Evolutionary conservation across 1,140 invertebrate genomes (phyloP).

Genomic region (Apocrypta bakeri): DNA sequence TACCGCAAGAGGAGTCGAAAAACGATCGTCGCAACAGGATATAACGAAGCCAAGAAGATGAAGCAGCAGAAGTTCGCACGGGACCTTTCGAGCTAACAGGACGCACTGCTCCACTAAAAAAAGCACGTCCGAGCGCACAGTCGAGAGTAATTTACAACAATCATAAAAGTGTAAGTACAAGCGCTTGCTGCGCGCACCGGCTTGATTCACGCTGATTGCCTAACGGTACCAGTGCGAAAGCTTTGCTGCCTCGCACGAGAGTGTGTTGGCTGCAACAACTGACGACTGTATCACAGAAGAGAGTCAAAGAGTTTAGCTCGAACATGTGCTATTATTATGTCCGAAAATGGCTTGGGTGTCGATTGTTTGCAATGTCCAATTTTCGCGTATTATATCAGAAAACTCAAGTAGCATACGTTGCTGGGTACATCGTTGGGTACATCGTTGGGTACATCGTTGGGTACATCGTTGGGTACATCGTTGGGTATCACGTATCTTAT

Average conservation of each 20-base stretch:
- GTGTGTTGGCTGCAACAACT: background rate
- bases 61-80: conserved; percentile 26
- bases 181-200: conserved; percentile 24
- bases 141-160: conserved; percentile 62
- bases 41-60: conserved; percentile 7
- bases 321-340: background rate
- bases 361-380: no score
- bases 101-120: conserved; percentile 55
- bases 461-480: no score
- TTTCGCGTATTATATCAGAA: no score
- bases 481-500: no score
- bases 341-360: background rate
- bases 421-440: no score
- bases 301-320: background rate
- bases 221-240: conserved; percentile 63
- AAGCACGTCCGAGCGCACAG: conserved; percentile 1
- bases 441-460: no score
- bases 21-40: conserved; percentile 26
- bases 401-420: no score
- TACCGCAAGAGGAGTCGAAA: background rate
- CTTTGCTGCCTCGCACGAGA: conserved; percentile 50
- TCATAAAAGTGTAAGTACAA: conserved; percentile 62
- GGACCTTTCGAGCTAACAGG: conserved; percentile 14
- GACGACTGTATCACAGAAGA: conserved; percentile 29
- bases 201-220: conserved; percentile 65